phyloP scores from a whole-genome alignment of 1,140 invertebrate species.

The Trachymyrmex septentrionalis region DNA sequence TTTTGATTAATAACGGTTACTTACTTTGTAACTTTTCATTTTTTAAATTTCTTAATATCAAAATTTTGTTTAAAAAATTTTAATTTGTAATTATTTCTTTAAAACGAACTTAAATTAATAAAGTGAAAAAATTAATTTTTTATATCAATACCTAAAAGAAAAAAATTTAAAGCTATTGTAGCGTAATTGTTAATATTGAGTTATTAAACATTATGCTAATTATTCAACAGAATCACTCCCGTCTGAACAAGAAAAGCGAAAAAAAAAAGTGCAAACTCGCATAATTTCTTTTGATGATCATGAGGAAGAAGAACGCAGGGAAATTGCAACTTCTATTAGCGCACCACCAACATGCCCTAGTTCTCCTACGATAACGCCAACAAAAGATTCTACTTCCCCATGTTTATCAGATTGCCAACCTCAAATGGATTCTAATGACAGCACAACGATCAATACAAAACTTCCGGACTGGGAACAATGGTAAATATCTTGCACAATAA shows the following conservation, averaged over 20 bases:
- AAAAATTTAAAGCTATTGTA: not conserved
- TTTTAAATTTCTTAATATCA: not conserved
- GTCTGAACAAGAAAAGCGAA: conserved; percentile 86
- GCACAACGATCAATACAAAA: conserved; percentile 59
- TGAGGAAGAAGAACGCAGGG: conserved; percentile 73
- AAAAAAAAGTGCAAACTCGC: conserved; percentile 88
- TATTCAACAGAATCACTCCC: conserved; percentile 82
- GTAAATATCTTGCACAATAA: conserved; percentile 55
- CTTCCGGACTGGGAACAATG: conserved; percentile 76
- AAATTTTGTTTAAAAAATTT: not conserved
- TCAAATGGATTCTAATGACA: conserved; percentile 62
- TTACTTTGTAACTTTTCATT: not conserved
- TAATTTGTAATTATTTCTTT: conserved; percentile 6
- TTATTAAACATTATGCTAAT: conserved; percentile 14
- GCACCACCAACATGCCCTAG: conserved; percentile 89
- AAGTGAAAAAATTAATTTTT: not conserved
- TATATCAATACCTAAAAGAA: not conserved
- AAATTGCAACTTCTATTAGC: conserved; percentile 84
- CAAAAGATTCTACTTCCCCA: conserved; percentile 77
- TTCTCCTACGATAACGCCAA: conserved; percentile 86
- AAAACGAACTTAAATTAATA: not conserved
- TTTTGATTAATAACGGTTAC: not conserved
- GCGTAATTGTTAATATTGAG: not conserved
- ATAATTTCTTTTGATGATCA: conserved; percentile 90
- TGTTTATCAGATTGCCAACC: conserved; percentile 74